Base-by-base conservation (phyloP, 1,140 invertebrate species). In the Pinna nobilis region DNA sequence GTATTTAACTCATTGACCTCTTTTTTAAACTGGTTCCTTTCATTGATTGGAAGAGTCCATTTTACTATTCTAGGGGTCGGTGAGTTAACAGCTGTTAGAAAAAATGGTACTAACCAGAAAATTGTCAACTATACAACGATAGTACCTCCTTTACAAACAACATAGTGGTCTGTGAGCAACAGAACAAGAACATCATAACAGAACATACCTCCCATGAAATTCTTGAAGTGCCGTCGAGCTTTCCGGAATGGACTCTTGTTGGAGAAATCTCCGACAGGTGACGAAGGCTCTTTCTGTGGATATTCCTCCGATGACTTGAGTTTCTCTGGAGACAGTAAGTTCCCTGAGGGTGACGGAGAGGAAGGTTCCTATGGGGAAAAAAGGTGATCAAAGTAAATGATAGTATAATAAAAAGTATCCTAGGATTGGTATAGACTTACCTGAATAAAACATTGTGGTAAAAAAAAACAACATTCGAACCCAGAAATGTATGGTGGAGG, bases 231-330 rank as follows among this genome's bases (percentile, higher is more conserved):
- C 39, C 77, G 72, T 18, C 55, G 65, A 15, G 77, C 78, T 33
- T 67, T 69, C 39, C 74, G 69, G 49, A 83, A 75, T 50, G 82
- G 79, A 69, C 82, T 81, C 15, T 78, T 77, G 7, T 53, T 41
- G 30, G 57, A 50, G 20, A 61, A 61, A 51, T 70, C 68, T 4
- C 57, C 23, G 44, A 55, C 18, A 7, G 65, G 57, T 23, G 71
- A 67, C n/a, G 49, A 35, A 18, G 49, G 64, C 18, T 23, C 49
- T 32, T 77, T 78, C 20, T 68, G 35, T 4, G 79, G 11, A 13
- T 25, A 67, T 18, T 77, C 75, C 32, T 79, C 79, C 13, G 78
- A 70, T 9, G 63, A 23, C 7, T 64, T 67, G 15, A 74, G 64
- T 50, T 74, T 70, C 0, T 79, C 77, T 23, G 73, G 75, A 18